A percentile compares a stretch with the other conserved stretches of the same genome.
Evolutionary conservation across 1,140 invertebrate species (phyloP).

Genomic region (Drosophila parvula): DNA sequence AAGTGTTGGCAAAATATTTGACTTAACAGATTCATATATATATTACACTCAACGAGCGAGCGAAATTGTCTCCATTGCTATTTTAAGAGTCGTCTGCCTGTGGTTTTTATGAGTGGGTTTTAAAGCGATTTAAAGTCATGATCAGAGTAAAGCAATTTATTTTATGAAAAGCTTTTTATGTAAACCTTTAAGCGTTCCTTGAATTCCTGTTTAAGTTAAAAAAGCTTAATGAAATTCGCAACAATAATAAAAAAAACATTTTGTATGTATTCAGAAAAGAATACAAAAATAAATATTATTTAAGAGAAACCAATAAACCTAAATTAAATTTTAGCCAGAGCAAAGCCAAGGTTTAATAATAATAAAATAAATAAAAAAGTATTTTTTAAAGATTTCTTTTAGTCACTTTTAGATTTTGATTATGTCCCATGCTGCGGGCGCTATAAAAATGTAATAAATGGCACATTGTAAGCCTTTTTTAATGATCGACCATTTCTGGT

Average conservation of each 20-base stretch:
- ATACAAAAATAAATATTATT: background rate
- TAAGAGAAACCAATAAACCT: background rate
- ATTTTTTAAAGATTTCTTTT: conserved; percentile 22
- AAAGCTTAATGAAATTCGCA: no score
- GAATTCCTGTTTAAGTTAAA: background rate
- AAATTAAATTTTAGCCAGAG: background rate
- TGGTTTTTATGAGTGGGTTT: background rate
- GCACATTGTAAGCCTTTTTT: conserved; percentile 74
- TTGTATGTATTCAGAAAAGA: no score
- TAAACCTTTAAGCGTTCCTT: background rate
- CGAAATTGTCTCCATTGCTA: background rate
- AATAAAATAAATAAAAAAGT: background rate
- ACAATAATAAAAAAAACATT: background rate
- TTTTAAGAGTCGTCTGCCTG: background rate
- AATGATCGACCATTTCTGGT: conserved; percentile 65
- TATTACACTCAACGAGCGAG: conserved; percentile 19
- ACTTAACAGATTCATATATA: conserved; percentile 36
- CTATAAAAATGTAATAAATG: conserved; percentile 73
- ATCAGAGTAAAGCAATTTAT: background rate
- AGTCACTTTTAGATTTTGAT: conserved; percentile 29
- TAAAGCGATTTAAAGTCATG: background rate
- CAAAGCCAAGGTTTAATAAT: background rate
- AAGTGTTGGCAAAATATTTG: conserved; percentile 60
- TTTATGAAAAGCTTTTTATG: background rate
- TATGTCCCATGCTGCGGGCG: conserved; percentile 33